A percentile compares a stretch with the other conserved stretches of the same genome.
Evolutionary conservation across 2,888 invertebrate species (phyloP).

Genomic region (Diloba caeruleocephala): DNA sequence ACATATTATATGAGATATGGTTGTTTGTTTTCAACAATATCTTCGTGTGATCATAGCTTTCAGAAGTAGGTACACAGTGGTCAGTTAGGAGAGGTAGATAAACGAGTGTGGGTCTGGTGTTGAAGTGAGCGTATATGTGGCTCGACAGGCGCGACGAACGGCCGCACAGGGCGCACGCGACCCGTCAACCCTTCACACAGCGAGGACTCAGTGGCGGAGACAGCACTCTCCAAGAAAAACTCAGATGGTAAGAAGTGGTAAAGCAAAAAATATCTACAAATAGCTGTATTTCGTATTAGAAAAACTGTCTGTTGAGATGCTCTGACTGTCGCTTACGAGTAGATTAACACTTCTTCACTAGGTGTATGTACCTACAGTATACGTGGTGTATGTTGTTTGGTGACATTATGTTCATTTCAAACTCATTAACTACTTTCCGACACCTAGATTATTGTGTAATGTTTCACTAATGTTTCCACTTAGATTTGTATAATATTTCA

Average conservation of each 20-base stretch:
- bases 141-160: conserved; percentile 84
- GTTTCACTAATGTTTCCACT: conserved; percentile 59
- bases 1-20: conserved; percentile 14
- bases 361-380: conserved; percentile 62
- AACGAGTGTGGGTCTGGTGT: conserved; percentile 60
- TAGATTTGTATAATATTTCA: conserved; percentile 49
- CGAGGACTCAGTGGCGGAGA: conserved; percentile 95
- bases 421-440: conserved; percentile 56
- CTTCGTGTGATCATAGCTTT: conserved; percentile 3
- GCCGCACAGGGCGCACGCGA: conserved; percentile 78
- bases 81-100: conserved; percentile 29
- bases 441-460: conserved; percentile 54
- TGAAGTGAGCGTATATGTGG: conserved; percentile 85
- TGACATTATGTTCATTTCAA: conserved; percentile 47
- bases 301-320: conserved; percentile 71
- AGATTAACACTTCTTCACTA: conserved; percentile 64
- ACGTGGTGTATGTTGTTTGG: conserved; percentile 62
- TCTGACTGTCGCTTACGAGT: conserved; percentile 79
- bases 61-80: conserved; percentile 10
- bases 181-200: conserved; percentile 92
- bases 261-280: conserved; percentile 59
- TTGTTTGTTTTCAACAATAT: conserved; percentile 5
- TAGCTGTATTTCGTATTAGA: conserved; percentile 69
- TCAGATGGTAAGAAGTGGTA: conserved; percentile 93
- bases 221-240: conserved; percentile 94